A percentile compares a stretch with the other conserved stretches of the same genome.
Conservation (phyloP, 2,888 invertebrate species). For the Autographa gamma region DNA sequence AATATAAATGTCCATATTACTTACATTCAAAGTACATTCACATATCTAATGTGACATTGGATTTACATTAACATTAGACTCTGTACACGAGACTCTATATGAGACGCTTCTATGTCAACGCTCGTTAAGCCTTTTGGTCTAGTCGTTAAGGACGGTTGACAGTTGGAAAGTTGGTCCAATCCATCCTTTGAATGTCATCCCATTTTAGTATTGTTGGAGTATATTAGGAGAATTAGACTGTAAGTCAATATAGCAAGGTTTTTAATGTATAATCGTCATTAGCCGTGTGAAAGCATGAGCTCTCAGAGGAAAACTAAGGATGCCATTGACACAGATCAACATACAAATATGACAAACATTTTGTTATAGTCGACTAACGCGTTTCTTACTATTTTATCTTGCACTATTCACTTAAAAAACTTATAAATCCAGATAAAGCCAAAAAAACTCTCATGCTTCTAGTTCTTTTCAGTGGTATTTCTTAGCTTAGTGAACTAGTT, state of each 20-base stretch:
- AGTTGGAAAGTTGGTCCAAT: not conserved
- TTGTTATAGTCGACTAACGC: no score
- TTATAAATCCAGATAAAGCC: not conserved
- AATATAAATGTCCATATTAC: not conserved
- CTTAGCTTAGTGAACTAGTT: not conserved
- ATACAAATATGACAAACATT: no score
- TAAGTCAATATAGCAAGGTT: not conserved
- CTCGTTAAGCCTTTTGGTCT: slow-evolving; percentile 3
- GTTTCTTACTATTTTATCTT: no score
- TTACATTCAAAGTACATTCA: not conserved
- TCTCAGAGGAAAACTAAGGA: no score
- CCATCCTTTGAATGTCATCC: not conserved
- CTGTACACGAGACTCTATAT: no score
- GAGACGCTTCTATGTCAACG: not conserved
- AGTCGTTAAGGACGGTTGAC: not conserved
- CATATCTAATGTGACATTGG: not conserved
- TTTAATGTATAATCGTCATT: not conserved
- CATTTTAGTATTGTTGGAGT: not conserved
- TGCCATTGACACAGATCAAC: no score
- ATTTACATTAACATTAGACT: not conserved
- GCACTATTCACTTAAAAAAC: not conserved
- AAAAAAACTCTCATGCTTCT: not conserved
- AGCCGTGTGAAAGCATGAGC: no score
- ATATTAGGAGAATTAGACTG: not conserved
- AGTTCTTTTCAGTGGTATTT: not conserved